Evolutionary conservation across 2,888 invertebrate species (phyloP).

Genomic region (Allygus modestus): DNA sequence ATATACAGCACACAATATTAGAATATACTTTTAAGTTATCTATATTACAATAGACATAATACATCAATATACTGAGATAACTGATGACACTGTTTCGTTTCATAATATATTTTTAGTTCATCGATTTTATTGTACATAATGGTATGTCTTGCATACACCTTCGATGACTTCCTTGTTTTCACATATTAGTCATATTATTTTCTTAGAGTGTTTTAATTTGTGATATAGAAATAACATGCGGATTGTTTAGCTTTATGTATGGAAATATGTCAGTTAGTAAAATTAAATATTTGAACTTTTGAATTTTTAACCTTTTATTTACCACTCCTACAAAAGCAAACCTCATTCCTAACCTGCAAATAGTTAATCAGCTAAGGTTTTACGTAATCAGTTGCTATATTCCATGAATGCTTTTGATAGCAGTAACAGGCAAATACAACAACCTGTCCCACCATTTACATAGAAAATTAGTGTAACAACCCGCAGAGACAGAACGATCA

Average conservation of each 20-base stretch:
- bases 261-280: constrained; percentile 27
- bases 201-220: constrained; percentile 40
- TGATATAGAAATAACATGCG: constrained; percentile 51
- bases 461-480: too few species aligned
- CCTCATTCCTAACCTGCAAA: too few species aligned
- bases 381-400: too few species aligned
- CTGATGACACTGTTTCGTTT: background rate
- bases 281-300: constrained; percentile 16
- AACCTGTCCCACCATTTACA: too few species aligned
- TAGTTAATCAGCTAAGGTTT: too few species aligned
- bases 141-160: background rate
- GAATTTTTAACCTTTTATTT: background rate
- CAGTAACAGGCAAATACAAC: too few species aligned
- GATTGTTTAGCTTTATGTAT: constrained; percentile 56
- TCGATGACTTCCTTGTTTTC: background rate
- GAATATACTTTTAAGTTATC: background rate
- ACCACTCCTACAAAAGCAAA: too few species aligned
- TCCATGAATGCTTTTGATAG: too few species aligned
- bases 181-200: constrained; percentile 12
- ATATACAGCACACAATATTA: background rate
- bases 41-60: background rate
- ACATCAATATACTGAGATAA: background rate
- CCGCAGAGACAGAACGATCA: too few species aligned
- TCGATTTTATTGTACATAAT: constrained; percentile 1
- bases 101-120: background rate